Evolutionary conservation across 2,113 vertebrate genomes (phyloP), one percentile per base, ranked within the genome.

Genomic region (Urocynchramus pylzowi): DNA sequence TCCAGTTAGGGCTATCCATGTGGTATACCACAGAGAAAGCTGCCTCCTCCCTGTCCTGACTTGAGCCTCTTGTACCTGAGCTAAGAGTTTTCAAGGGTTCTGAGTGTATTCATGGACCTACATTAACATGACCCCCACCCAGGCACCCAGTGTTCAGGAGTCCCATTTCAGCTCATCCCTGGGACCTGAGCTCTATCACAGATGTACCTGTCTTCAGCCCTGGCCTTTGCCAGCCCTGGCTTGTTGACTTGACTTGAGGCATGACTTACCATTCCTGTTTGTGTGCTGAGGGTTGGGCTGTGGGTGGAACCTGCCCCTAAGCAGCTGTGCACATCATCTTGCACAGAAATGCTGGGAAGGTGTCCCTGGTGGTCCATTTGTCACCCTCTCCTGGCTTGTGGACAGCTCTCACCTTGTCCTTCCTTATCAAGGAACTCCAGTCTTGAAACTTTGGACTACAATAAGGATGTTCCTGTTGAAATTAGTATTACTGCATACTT

Each of bases 371-470:
- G 22, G 10, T 33, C 33, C 52, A 6, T 6, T 13, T 79, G 21
- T 41, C 37, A 61, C 5, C 0, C 0, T 13, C 64, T 57, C 8
- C 30, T 31, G 9, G 3, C 5, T 21, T 70, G 30, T 30, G 14
- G 9, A 12, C 6, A 2, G 3, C 3, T 80, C 7, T 11, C 7
- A 1, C 0, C 3, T 47, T 75, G 33, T 27, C 5, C 3, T 87
- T 41, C 12, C 8, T 37, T 49, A 2, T 31, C 10, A 22, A 77
- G 3, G 10, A 61, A 5, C 1, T 2, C 5, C 21, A 7, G 1
- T 44, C 14, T 41, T 52, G 20, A 93, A 77, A 5, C 2, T 65
- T 56, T 67, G 33, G 24, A 49, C 9, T 56, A 4, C 26, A 28
- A 33, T 52, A 22, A 35, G 6, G 42, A 6, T 4, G 52, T 80